These are phyloP conservation scores for Ridgeia piscesae DNA, from an alignment of 1,140 invertebrate species.

Conservation along the genomic window DNA sequence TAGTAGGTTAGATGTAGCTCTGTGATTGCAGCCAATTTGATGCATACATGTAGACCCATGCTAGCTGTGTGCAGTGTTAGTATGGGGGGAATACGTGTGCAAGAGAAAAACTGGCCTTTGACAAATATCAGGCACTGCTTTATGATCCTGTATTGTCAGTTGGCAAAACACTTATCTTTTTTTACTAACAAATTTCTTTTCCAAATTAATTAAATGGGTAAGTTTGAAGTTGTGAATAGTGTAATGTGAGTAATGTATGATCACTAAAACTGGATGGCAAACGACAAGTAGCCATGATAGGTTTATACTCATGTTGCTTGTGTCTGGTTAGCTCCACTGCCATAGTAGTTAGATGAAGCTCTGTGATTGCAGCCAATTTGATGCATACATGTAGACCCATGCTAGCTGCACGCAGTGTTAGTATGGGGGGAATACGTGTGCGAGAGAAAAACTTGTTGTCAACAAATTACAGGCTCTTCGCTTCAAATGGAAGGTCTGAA, in stretches of 20 bases:
- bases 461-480: background rate
- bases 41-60: no score
- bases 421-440: background rate
- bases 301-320: background rate
- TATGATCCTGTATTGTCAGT: background rate
- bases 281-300: background rate
- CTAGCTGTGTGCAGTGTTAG: no score
- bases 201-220: no score
- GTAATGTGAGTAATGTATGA: no score
- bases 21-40: no score
- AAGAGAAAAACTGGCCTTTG: background rate
- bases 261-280: background rate
- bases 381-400: background rate
- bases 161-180: background rate
- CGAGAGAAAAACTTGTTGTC: background rate
- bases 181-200: no score
- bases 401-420: background rate
- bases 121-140: background rate
- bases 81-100: no score
- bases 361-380: background rate
- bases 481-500: background rate
- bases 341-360: background rate
- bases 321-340: background rate
- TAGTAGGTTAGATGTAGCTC: no score
- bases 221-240: background rate